Percentiles rank a stretch among this genome's conserved stretches.
These are phyloP conservation scores for Cheiracanthium punctorium DNA, from an alignment of 2,888 invertebrate species.

Conservation along the genomic window DNA sequence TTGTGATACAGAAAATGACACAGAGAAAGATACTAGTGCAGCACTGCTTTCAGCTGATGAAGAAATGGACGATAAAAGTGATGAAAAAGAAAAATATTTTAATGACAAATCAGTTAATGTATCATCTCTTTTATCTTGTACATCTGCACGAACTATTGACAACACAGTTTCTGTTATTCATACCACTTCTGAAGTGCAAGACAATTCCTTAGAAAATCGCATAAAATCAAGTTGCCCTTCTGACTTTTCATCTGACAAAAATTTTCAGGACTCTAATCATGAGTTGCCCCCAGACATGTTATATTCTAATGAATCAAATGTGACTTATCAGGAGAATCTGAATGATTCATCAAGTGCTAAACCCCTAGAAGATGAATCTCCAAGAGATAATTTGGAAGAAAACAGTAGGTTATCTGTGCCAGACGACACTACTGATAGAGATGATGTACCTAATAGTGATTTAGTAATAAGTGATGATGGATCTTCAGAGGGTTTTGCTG, in stretches of 20 bases:
- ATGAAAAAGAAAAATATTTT: not conserved
- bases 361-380: not conserved
- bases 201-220: not conserved
- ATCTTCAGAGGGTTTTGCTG: not conserved
- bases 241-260: not conserved
- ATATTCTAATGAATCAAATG: not conserved
- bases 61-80: not conserved
- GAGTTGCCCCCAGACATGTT: not conserved
- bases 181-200: not conserved
- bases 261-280: not conserved
- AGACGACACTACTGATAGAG: too few species aligned
- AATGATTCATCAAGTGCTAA: not conserved
- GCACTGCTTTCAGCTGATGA: not conserved
- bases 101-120: not conserved
- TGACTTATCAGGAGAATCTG: not conserved
- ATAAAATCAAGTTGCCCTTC: not conserved
- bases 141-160: conserved; percentile 3
- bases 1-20: not conserved
- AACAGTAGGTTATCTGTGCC: not conserved
- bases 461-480: not conserved
- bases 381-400: not conserved
- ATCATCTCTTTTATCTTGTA: not conserved
- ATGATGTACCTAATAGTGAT: too few species aligned
- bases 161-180: conserved; percentile 18
- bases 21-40: not conserved